Percentiles rank a stretch among this genome's conserved stretches.
Conservation (phyloP, 2,888 invertebrate genomes). For the Amorpha juglandis region DNA sequence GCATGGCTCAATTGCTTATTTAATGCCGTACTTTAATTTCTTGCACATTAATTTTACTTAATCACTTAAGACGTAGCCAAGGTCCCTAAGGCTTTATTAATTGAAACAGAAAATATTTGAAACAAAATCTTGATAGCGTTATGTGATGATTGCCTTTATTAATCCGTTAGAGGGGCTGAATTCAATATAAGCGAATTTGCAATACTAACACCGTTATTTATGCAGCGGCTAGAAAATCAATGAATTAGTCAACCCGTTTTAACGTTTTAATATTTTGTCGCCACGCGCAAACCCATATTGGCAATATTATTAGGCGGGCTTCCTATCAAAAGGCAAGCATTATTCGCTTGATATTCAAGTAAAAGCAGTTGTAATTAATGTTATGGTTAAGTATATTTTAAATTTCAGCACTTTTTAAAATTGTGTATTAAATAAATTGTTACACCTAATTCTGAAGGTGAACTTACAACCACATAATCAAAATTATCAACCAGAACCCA, state of each 20-base stretch:
- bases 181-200: not conserved
- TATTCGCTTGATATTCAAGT: too few relatives aligned
- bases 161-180: not conserved
- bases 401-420: too few relatives aligned
- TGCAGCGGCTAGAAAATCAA: constrained; percentile 3
- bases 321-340: too few relatives aligned
- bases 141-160: not conserved
- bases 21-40: constrained; percentile 5
- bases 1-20: too few relatives aligned
- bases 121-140: not conserved
- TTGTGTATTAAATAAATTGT: too few relatives aligned
- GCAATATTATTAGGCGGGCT: constrained; percentile 3
- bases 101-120: not conserved
- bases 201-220: constrained; percentile 3
- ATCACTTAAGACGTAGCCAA: not conserved
- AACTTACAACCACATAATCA: too few relatives aligned
- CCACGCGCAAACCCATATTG: constrained; percentile 5
- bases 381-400: too few relatives aligned
- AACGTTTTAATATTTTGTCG: constrained; percentile 10
- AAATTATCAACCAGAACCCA: too few relatives aligned
- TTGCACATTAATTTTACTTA: constrained; percentile 14
- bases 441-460: too few relatives aligned
- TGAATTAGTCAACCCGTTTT: constrained; percentile 3
- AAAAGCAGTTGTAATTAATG: too few relatives aligned
- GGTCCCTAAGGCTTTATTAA: not conserved